A percentile compares a stretch with the other conserved stretches of the same genome.
Evolutionary conservation across 1,140 invertebrate genomes (phyloP).

Genomic region (Orussus abietinus): DNA sequence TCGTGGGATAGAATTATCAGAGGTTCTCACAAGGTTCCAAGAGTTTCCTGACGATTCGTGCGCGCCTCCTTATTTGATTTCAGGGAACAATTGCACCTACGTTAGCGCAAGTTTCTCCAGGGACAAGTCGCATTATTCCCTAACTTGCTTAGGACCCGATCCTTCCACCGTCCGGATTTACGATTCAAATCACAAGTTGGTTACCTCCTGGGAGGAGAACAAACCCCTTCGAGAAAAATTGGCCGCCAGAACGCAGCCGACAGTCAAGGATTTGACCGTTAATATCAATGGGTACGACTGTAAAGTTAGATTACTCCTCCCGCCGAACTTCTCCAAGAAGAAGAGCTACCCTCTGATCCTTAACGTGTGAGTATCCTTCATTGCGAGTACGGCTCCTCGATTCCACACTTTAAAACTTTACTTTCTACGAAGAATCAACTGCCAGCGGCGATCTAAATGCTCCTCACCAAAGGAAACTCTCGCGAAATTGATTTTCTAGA

Average conservation of each 20-base stretch:
- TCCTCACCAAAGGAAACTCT: not conserved
- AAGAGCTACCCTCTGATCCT: constrained; percentile 41
- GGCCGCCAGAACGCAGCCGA: constrained; percentile 56
- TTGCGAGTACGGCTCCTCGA: not conserved
- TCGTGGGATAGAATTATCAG: no score
- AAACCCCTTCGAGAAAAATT: constrained; percentile 52
- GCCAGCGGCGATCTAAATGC: not conserved
- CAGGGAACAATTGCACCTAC: constrained; percentile 57
- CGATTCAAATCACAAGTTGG: constrained; percentile 22
- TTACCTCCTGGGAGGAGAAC: constrained; percentile 63
- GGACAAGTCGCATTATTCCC: constrained; percentile 59
- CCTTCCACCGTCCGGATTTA: constrained; percentile 35
- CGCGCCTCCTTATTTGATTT: not conserved
- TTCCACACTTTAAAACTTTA: constrained; percentile 12
- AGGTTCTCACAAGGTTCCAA: constrained; percentile 44
- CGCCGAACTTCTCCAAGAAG: constrained; percentile 46
- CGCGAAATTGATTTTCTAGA: no score
- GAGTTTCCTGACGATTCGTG: constrained; percentile 44
- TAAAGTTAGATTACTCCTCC: constrained; percentile 48
- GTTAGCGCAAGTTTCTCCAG: constrained; percentile 64
- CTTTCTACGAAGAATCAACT: not conserved
- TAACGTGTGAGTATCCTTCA: constrained; percentile 35
- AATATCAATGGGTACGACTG: constrained; percentile 54
- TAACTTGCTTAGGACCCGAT: constrained; percentile 67
- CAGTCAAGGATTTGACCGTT: constrained; percentile 59